Percentiles rank a stretch among this genome's conserved stretches.
These are phyloP conservation scores for Tachysurus fulvidraco DNA, from an alignment of 2,113 vertebrate species.

Conservation along the genomic window DNA sequence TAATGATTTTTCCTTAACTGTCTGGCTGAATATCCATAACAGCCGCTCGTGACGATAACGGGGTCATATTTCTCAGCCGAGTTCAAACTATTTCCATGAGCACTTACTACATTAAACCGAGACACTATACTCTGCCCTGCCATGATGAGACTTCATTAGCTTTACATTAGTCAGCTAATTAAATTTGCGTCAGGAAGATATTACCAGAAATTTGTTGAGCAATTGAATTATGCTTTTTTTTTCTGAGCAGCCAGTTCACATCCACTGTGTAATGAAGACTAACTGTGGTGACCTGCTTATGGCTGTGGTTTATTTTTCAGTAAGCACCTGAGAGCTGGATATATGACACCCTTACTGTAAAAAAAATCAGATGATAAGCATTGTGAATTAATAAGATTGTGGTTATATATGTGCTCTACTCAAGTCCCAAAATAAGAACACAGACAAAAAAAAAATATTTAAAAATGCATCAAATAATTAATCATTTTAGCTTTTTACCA, in stretches of 20 bases:
- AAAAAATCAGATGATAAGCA: background rate
- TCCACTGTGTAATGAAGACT: constrained; percentile 40
- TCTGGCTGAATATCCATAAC: constrained; percentile 25
- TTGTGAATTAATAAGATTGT: constrained; percentile 13
- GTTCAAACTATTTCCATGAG: constrained; percentile 55
- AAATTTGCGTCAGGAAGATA: constrained; percentile 67
- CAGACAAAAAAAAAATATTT: background rate
- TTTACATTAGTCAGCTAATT: constrained; percentile 56
- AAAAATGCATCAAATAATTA: background rate
- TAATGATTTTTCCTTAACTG: constrained; percentile 38
- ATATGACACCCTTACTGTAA: constrained; percentile 36
- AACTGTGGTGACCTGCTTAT: constrained; percentile 42
- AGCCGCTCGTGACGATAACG: constrained; percentile 28
- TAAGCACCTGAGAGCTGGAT: constrained; percentile 34
- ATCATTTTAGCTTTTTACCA: background rate
- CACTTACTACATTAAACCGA: constrained; percentile 59
- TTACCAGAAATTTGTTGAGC: constrained; percentile 62
- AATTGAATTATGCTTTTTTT: constrained; percentile 75
- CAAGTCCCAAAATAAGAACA: background rate
- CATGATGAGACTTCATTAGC: constrained; percentile 56
- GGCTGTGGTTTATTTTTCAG: constrained; percentile 54
- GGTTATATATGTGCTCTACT: background rate
- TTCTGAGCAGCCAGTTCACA: constrained; percentile 61
- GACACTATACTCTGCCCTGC: constrained; percentile 52
- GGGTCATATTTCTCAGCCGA: constrained; percentile 50